Evolutionary conservation across 2,113 vertebrate genomes (phyloP).

Genomic region (Terrapene triunguis): DNA sequence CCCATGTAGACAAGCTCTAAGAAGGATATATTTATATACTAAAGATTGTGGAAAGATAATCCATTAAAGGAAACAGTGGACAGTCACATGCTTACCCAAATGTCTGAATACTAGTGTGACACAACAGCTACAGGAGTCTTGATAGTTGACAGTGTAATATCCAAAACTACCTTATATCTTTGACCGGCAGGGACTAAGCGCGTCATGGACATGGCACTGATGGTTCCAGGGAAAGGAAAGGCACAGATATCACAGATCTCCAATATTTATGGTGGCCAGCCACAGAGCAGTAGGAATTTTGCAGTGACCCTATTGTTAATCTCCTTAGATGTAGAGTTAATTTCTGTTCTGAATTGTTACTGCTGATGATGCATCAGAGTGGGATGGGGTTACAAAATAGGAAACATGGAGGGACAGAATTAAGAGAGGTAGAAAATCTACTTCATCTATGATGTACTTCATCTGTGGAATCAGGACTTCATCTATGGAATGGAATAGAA

Average conservation of each 20-base stretch:
- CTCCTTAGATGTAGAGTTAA: fast-evolving
- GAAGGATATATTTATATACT: background rate
- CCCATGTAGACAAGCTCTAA: background rate
- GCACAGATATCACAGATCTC: fast-evolving
- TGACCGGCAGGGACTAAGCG: background rate
- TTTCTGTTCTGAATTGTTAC: background rate
- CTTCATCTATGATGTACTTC: background rate
- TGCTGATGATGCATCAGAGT: background rate
- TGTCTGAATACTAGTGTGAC: background rate
- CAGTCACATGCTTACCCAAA: background rate
- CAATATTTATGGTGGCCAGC: background rate
- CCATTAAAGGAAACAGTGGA: background rate
- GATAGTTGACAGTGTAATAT: background rate
- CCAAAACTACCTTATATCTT: background rate
- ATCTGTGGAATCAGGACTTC: background rate
- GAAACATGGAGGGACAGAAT: background rate
- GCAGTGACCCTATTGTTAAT: background rate
- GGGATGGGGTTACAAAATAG: background rate
- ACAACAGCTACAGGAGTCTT: background rate
- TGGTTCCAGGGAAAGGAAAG: background rate
- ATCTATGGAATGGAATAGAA: background rate
- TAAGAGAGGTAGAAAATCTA: background rate
- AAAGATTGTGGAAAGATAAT: background rate
- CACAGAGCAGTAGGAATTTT: background rate
- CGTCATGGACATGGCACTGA: background rate